Evolutionary conservation across 2,113 vertebrate genomes (phyloP).

Genomic region (Rhabdornis inornatus): DNA sequence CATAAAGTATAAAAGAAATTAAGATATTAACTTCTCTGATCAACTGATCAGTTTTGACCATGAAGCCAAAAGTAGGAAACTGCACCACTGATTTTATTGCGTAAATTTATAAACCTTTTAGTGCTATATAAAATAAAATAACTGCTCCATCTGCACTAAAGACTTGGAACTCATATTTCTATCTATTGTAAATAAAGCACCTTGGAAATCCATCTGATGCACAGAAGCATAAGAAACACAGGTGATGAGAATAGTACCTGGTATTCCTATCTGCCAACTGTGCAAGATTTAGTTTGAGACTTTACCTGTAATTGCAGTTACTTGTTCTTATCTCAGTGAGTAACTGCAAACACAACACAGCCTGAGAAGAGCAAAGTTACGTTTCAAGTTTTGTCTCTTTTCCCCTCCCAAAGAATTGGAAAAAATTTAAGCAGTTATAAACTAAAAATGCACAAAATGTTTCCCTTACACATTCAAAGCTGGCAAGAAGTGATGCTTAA

Average conservation of each 20-base stretch:
- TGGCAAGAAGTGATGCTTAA: neutral
- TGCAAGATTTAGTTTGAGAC: neutral
- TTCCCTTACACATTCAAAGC: neutral
- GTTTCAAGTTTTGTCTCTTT: neutral
- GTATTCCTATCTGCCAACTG: neutral
- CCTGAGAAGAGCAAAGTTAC: neutral
- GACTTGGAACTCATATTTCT: neutral
- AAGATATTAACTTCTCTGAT: neutral
- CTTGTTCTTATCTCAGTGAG: neutral
- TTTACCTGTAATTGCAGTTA: neutral
- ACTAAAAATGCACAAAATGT: neutral
- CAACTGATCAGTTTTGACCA: neutral
- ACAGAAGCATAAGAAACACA: neutral
- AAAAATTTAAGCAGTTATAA: neutral
- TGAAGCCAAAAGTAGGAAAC: neutral
- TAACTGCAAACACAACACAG: neutral
- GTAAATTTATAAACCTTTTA: neutral
- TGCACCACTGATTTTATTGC: neutral
- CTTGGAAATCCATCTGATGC: neutral
- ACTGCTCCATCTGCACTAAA: neutral
- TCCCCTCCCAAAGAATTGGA: neutral
- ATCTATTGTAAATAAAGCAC: neutral
- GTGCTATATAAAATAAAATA: neutral
- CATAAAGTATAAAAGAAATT: neutral
- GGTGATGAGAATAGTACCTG: neutral